Evolutionary conservation across 1,140 invertebrate species (phyloP).

Genomic region (Bicyclus anynana): DNA sequence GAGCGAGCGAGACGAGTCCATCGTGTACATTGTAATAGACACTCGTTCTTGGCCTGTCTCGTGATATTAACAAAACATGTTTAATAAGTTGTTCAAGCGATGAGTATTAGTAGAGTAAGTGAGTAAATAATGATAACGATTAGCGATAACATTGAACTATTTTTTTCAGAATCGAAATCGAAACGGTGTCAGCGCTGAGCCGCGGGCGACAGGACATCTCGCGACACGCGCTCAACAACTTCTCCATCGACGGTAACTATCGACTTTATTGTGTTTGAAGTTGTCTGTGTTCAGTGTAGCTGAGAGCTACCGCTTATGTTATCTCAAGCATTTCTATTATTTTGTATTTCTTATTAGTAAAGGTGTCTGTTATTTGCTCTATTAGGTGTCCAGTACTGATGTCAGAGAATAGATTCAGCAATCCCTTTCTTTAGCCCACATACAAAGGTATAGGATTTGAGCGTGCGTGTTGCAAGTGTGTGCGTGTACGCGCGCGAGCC

Average conservation of each 20-base stretch:
- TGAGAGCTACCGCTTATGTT: not conserved
- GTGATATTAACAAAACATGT: no score
- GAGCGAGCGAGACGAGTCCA: no score
- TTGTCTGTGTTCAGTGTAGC: not conserved
- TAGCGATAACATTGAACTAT: constrained; percentile 9
- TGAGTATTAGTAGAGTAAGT: no score
- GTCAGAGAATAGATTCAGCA: constrained; percentile 73
- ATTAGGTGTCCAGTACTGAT: constrained; percentile 75
- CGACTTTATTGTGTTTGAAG: not conserved
- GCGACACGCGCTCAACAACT: constrained; percentile 56
- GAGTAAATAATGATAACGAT: no score
- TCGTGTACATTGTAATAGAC: no score
- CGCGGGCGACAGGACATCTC: constrained; percentile 53
- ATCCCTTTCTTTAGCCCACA: constrained; percentile 72
- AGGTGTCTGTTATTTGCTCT: constrained; percentile 65
- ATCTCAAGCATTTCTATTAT: not conserved
- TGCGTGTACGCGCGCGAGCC: no score
- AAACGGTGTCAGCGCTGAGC: constrained; percentile 82
- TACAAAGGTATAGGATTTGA: constrained; percentile 74
- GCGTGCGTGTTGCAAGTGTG: constrained; percentile 71
- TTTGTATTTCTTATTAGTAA: constrained; percentile 27
- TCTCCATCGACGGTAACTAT: constrained; percentile 64
- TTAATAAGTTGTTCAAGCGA: no score
- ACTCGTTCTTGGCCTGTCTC: no score
- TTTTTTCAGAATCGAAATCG: constrained; percentile 82